Evolutionary conservation across 2,888 invertebrate genomes (phyloP).

Genomic region (Standfussiana lucernea): DNA sequence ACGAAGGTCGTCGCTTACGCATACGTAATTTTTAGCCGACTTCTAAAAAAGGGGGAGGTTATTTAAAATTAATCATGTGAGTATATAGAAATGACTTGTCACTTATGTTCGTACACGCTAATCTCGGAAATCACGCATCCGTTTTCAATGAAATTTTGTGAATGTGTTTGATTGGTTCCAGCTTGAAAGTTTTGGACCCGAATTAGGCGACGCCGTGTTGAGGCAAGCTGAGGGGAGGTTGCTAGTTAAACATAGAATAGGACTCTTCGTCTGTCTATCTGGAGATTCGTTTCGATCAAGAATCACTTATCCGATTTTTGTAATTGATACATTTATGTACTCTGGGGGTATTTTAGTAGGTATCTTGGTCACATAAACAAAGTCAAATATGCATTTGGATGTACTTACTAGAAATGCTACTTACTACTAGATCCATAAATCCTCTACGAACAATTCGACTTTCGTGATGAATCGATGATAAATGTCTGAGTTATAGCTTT

Average conservation of each 20-base stretch:
- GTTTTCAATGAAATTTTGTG: background rate
- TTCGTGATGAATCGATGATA: constrained; percentile 20
- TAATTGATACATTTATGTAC: background rate
- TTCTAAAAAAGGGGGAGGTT: background rate
- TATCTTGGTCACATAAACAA: background rate
- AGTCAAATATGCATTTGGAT: no score
- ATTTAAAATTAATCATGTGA: no score
- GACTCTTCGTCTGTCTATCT: background rate
- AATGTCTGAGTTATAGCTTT: constrained; percentile 25
- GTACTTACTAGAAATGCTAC: no score
- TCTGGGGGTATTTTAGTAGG: background rate
- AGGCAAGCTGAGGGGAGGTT: background rate
- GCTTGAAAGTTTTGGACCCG: background rate
- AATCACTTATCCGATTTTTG: background rate
- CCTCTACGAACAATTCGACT: background rate
- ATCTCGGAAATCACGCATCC: background rate
- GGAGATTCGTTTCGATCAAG: background rate
- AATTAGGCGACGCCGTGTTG: background rate
- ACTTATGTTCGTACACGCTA: background rate
- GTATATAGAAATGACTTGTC: background rate
- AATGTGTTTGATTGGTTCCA: background rate
- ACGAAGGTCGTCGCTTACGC: background rate
- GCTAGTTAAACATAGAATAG: background rate
- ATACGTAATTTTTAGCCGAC: background rate
- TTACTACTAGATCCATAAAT: constrained; percentile 5